Evolutionary conservation across 2,797 vertebrate genomes (phyloP), one percentile per base, ranked within the genome.

Genomic region (Amphiprion clarkii): DNA sequence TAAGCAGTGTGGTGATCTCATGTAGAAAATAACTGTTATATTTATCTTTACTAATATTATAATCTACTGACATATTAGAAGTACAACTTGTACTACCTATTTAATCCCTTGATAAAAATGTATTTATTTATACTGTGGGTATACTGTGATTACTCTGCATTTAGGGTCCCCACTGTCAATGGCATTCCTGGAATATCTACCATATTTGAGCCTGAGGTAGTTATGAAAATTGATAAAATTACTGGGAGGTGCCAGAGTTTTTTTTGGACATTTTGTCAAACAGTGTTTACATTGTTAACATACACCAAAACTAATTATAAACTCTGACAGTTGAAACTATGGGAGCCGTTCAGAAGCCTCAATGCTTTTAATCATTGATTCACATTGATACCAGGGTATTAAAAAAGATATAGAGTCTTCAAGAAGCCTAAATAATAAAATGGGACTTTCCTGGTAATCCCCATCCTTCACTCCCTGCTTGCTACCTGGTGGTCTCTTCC

Each of bases 401-500:
- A 1, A 2, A n/a, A 48, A n/a, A 48, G 17, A 48, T 17, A 19
- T 6, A 12, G 16, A 4, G 17, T 19, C 60, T 61, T 25, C 29
- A 57, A 78, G 56, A 65, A 59, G 46, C 39, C 49, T 54, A n/a
- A 60, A 75, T 21, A 60, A 21, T 51, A 58, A 58, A 71, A 52
- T 7, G 23, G 9, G 39, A 57, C 36, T 40, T 57, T 74, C 51
- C 66, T 69, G 70, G 44, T 90, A 78, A 89, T 89, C 80, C 75
- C 74, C 82, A 69, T 63, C 53, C 56, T 69, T 67, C 53, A 56
- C 58, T 57, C 55, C 78, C 80, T 65, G 16, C 76, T 82, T 65
- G 36, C 48, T 29, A 48, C 48, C 60, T 66, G 78, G 84, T 93
- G 93, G 92, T 93, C 81, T 84, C 82, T 88, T 82, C 94, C 87